These are phyloP conservation scores for Thamnophis elegans DNA, from an alignment of 2,797 vertebrate species.

Conservation along the genomic window DNA sequence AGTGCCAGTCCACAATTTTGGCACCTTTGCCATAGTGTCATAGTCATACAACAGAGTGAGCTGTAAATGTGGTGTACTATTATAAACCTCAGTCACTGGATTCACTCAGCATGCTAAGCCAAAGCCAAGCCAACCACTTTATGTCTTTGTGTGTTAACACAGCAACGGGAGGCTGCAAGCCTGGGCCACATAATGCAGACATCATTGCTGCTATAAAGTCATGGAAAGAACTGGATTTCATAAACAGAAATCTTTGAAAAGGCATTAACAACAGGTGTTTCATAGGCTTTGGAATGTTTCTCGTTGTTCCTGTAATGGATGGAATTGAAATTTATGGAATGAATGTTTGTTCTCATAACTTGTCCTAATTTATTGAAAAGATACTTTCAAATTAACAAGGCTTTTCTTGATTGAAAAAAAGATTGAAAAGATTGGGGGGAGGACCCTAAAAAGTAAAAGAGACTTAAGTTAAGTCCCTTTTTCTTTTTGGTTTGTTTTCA, in stretches of 20 bases:
- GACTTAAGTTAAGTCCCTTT: not conserved
- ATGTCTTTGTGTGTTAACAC: not conserved
- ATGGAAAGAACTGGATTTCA: not conserved
- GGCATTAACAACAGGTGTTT: not conserved
- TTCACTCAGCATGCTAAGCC: not conserved
- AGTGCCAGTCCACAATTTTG: not conserved
- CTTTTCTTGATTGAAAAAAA: constrained; percentile 1
- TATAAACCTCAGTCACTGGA: not conserved
- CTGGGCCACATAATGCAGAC: not conserved
- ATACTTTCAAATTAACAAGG: constrained; percentile 33
- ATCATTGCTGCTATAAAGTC: no score
- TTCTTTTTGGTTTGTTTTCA: no score
- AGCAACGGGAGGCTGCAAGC: not conserved
- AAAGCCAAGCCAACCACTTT: not conserved
- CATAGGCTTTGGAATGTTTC: not conserved
- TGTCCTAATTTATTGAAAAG: constrained; percentile 31
- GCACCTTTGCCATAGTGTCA: not conserved
- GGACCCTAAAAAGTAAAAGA: no score
- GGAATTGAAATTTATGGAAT: not conserved
- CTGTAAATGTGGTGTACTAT: not conserved
- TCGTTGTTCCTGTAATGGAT: not conserved
- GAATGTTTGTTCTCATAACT: not conserved
- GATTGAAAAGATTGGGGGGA: no score
- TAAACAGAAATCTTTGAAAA: not conserved
- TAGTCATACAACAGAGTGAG: not conserved